A percentile compares a stretch with the other conserved stretches of the same genome.
phyloP scores from a whole-genome alignment of 2,113 vertebrate genomes.

The Zosterops borbonicus region DNA sequence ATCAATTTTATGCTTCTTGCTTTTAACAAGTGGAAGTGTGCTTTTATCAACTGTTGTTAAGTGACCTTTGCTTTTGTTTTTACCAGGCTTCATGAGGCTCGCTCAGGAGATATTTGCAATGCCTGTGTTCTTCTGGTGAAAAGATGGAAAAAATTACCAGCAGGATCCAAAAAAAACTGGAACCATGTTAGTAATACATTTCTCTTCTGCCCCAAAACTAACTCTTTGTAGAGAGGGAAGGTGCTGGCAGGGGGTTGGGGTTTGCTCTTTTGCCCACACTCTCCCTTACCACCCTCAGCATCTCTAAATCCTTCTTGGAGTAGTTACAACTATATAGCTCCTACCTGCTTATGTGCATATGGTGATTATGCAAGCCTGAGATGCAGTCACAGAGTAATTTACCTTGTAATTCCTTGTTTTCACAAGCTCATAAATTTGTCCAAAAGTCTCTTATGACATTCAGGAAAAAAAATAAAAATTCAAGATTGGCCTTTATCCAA shows the following conservation, averaged over 20 bases:
- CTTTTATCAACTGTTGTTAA: background rate
- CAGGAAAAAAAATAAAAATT: background rate
- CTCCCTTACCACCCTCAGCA: background rate
- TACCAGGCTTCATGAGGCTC: conserved; percentile 87
- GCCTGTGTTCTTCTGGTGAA: conserved; percentile 98
- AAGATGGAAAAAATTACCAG: conserved; percentile 97
- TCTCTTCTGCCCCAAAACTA: background rate
- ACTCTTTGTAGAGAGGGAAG: background rate
- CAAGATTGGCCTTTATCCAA: background rate
- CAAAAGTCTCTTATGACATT: background rate
- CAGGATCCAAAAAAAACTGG: conserved; percentile 98
- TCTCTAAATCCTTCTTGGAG: background rate
- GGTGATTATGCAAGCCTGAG: background rate
- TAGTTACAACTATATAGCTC: background rate
- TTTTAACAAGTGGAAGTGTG: background rate
- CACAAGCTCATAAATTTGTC: conserved; percentile 2
- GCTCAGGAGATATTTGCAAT: conserved; percentile 98
- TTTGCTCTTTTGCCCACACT: background rate
- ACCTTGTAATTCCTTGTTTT: conserved; percentile 7
- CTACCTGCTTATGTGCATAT: background rate
- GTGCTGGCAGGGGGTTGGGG: background rate
- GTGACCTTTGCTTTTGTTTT: background rate
- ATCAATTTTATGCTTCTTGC: background rate
- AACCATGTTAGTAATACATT: conserved; percentile 86
- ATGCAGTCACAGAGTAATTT: background rate